These are phyloP conservation scores for Reticulitermes speratus DNA, from an alignment of 1,140 invertebrate species.

Conservation along the genomic window DNA sequence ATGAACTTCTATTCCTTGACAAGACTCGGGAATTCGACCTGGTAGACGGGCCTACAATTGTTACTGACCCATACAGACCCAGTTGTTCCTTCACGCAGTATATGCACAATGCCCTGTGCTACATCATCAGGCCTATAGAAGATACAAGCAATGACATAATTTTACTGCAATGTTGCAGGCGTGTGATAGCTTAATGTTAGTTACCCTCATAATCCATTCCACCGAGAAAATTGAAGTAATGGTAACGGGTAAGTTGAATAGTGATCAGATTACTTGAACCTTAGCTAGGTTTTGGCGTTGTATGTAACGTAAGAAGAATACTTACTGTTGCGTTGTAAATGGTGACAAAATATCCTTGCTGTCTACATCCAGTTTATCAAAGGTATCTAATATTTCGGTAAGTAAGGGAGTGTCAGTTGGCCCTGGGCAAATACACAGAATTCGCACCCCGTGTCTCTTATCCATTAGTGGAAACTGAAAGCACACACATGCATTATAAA, in stretches of 20 bases:
- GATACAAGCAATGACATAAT: too few species aligned
- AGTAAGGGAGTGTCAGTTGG: constrained; percentile 48
- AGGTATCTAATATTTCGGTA: neutral
- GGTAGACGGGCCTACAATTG: constrained; percentile 24
- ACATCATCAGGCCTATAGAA: constrained; percentile 33
- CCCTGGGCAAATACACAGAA: constrained; percentile 55
- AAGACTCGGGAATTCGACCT: constrained; percentile 25
- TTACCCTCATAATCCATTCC: too few species aligned
- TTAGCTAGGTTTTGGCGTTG: too few species aligned
- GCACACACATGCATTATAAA: neutral
- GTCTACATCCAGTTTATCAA: neutral
- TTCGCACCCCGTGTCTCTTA: constrained; percentile 45
- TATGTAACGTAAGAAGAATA: neutral
- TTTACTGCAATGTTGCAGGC: too few species aligned
- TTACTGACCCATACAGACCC: constrained; percentile 32
- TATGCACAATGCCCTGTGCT: constrained; percentile 26
- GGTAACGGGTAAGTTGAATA: too few species aligned
- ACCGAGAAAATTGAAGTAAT: too few species aligned
- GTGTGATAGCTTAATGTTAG: too few species aligned
- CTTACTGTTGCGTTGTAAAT: neutral
- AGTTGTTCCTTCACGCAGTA: constrained; percentile 24
- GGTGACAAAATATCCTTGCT: neutral
- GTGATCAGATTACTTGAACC: too few species aligned
- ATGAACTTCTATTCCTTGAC: too few species aligned
- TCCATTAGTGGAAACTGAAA: constrained; percentile 45